phyloP scores from a whole-genome alignment of 2,888 invertebrate species.

The Drosophila pseudotalamancana region DNA sequence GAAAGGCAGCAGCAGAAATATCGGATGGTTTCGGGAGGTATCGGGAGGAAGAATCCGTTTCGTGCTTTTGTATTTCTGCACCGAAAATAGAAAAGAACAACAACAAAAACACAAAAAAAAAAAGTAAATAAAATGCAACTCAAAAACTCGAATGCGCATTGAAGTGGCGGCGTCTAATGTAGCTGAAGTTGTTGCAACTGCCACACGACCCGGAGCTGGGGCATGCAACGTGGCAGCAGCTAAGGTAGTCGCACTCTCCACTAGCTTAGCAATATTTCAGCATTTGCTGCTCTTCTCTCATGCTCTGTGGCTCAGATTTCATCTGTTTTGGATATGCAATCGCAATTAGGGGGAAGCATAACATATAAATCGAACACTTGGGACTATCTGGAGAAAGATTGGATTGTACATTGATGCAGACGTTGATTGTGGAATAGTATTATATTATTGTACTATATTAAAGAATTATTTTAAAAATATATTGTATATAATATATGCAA shows the following conservation, averaged over 20 bases:
- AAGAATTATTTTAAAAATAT: too few relatives aligned
- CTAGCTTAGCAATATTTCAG: constrained; percentile 39
- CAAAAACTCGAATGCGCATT: constrained; percentile 62
- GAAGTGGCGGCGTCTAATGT: constrained; percentile 73
- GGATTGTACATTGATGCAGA: too few relatives aligned
- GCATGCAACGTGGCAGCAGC: background rate
- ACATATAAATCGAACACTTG: background rate
- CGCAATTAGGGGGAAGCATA: background rate
- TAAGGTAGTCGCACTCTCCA: background rate
- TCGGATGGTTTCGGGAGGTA: background rate
- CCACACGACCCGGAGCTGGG: too few relatives aligned
- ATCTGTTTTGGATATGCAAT: constrained; percentile 22
- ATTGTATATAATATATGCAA: too few relatives aligned
- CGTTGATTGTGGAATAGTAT: too few relatives aligned
- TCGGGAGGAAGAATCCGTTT: constrained; percentile 40
- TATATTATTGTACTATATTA: too few relatives aligned
- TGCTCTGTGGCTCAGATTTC: constrained; percentile 17
- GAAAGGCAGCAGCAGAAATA: constrained; percentile 53
- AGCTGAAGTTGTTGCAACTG: constrained; percentile 56
- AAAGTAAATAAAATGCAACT: constrained; percentile 68
- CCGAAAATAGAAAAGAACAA: constrained; percentile 66
- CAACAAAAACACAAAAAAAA: too few relatives aligned
- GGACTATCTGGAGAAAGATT: background rate
- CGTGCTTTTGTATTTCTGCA: constrained; percentile 74
- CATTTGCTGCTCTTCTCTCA: constrained; percentile 5